phyloP scores from a whole-genome alignment of 2,888 invertebrate species.

The Tryphoninae sp. region DNA sequence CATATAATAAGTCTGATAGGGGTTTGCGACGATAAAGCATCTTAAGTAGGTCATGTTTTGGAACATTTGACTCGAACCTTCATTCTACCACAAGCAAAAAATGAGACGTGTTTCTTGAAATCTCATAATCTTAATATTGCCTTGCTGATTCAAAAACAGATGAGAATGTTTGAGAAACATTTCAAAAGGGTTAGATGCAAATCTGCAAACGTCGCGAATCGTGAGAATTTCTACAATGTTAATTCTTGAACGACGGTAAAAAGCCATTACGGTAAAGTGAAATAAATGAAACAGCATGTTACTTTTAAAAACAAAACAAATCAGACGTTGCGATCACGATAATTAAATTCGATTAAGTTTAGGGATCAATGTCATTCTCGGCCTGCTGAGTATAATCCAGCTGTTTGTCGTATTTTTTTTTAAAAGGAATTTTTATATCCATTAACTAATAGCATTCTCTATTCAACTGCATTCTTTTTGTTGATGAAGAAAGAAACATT shows the following conservation, averaged over 20 bases:
- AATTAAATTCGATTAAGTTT: slow-evolving; percentile 25
- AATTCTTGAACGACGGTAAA: no score
- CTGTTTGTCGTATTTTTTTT: slow-evolving; percentile 63
- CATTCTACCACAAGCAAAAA: not conserved
- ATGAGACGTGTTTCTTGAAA: not conserved
- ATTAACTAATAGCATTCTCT: not conserved
- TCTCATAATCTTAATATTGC: no score
- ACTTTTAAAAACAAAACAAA: slow-evolving; percentile 17
- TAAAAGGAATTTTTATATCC: slow-evolving; percentile 6
- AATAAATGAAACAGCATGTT: not conserved
- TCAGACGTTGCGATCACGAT: slow-evolving; percentile 18
- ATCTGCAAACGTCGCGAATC: not conserved
- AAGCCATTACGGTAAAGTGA: no score
- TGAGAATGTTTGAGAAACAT: not conserved
- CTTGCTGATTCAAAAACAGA: no score
- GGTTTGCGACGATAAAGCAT: no score
- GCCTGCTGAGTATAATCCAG: slow-evolving; percentile 69
- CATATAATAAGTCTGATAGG: no score
- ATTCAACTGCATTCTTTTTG: not conserved
- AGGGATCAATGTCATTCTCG: slow-evolving; percentile 60
- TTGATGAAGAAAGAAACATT: slow-evolving; percentile 4
- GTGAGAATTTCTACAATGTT: no score
- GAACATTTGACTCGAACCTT: not conserved
- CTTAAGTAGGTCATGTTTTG: slow-evolving; percentile 46
- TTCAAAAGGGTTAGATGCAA: not conserved